Evolutionary conservation across 2,888 invertebrate genomes (phyloP).

Genomic region (Imbricaverruca yamaguchii): DNA sequence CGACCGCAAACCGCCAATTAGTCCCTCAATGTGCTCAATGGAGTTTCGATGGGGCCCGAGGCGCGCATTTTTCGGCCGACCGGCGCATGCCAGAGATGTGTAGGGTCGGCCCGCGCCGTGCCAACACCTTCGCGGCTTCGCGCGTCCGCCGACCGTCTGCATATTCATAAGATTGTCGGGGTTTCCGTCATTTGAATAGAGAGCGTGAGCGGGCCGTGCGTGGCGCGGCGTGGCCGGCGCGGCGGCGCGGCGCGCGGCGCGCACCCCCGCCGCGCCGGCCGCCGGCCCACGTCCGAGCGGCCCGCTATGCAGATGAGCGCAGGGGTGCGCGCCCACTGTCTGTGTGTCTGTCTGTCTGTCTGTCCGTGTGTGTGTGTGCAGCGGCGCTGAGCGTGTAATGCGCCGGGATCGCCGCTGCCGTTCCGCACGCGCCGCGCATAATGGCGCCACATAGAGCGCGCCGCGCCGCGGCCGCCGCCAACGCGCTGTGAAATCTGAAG

Average conservation of each 20-base stretch:
- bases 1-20: neutral
- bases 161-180: conserved; percentile 4
- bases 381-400: conserved; percentile 1
- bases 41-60: neutral
- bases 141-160: neutral
- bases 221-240: neutral
- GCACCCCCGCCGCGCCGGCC: neutral
- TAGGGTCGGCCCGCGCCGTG: neutral
- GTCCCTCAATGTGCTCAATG: neutral
- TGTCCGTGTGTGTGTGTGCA: neutral
- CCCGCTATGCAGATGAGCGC: neutral
- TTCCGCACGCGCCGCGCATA: conserved; percentile 19
- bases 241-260: neutral
- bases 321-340: neutral
- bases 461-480: neutral
- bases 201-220: neutral
- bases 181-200: conserved; percentile 4
- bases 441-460: neutral
- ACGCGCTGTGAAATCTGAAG: conserved; percentile 20
- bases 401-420: neutral
- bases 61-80: neutral
- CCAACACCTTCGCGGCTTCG: neutral
- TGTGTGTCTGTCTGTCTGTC: neutral
- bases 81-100: neutral
- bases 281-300: neutral